Evolutionary conservation across 1,140 invertebrate genomes (phyloP).

Genomic region (Eulimnadia texana): DNA sequence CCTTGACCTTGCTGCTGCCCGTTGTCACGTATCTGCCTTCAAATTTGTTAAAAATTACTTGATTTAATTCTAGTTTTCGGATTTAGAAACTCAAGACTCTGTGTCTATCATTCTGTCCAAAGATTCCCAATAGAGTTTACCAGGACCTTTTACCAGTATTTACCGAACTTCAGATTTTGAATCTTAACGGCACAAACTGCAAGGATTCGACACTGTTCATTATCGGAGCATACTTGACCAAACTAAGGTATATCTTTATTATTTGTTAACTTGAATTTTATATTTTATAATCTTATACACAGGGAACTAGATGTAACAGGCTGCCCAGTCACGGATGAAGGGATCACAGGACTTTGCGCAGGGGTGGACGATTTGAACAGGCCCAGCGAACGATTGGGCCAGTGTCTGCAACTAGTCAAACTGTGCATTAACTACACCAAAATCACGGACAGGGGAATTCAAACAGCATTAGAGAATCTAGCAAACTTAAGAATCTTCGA

Average conservation of each 20-base stretch:
- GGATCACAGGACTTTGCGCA: slow-evolving; percentile 9
- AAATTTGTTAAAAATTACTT: not conserved
- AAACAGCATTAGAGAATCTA: slow-evolving; percentile 10
- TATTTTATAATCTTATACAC: not conserved
- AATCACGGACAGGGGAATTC: slow-evolving; percentile 11
- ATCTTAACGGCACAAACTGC: slow-evolving; percentile 9
- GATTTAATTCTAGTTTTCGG: not conserved
- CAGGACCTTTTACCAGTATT: slow-evolving; percentile 12
- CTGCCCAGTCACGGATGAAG: slow-evolving; percentile 12
- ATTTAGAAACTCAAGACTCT: slow-evolving; percentile 13
- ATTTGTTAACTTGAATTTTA: not conserved
- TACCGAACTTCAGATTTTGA: slow-evolving; percentile 7
- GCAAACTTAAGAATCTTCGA: slow-evolving; percentile 10
- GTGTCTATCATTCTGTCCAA: slow-evolving; percentile 10
- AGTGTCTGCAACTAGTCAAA: slow-evolving; percentile 9
- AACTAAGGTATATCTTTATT: slow-evolving; percentile 2
- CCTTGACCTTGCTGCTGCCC: slow-evolving; percentile 3
- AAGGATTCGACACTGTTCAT: slow-evolving; percentile 11
- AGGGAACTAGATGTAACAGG: slow-evolving; percentile 14
- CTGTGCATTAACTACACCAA: slow-evolving; percentile 8
- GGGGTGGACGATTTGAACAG: slow-evolving; percentile 14
- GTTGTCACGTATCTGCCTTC: not conserved
- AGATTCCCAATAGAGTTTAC: slow-evolving; percentile 14
- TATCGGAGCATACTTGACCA: slow-evolving; percentile 13
- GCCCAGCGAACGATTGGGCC: not conserved